Evolutionary conservation across 53 echinoderm and acorn worm species (phyloP).

Genomic region (Mesocentrotus franciscanus): DNA sequence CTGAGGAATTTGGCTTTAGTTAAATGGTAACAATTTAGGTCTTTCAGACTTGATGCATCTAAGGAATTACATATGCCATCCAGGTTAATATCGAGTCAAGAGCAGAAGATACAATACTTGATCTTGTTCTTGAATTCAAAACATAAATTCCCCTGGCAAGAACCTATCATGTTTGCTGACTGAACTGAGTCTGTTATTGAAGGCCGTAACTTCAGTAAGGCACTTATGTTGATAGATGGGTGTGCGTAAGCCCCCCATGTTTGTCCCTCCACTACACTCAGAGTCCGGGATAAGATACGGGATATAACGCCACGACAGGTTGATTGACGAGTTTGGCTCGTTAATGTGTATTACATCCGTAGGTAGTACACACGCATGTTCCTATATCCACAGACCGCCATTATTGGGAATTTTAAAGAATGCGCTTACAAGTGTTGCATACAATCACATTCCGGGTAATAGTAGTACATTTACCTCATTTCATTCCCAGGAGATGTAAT

Average conservation of each 20-base stretch:
- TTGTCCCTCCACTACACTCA: neutral
- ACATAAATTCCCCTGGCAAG: neutral
- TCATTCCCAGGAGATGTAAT: neutral
- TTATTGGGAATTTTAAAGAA: slow-evolving; percentile 4
- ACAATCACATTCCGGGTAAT: neutral
- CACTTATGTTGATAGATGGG: slow-evolving; percentile 14
- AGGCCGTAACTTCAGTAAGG: neutral
- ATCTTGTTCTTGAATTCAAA: neutral
- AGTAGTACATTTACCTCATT: neutral
- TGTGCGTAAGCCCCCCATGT: neutral
- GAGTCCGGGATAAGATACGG: slow-evolving; percentile 13
- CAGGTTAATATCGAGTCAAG: neutral
- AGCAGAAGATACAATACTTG: neutral
- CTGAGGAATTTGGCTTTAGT: neutral
- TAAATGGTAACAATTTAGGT: neutral
- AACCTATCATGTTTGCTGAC: neutral
- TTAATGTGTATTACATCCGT: slow-evolving; percentile 55
- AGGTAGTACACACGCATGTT: slow-evolving; percentile 28
- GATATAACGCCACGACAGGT: neutral
- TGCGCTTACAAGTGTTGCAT: neutral
- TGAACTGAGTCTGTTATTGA: neutral
- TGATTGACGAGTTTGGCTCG: slow-evolving; percentile 41
- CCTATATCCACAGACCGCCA: neutral
- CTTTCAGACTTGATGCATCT: neutral
- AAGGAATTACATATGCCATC: neutral